Conservation (phyloP, 2,888 invertebrate genomes). For the Drosophila nr. medialis region DNA sequence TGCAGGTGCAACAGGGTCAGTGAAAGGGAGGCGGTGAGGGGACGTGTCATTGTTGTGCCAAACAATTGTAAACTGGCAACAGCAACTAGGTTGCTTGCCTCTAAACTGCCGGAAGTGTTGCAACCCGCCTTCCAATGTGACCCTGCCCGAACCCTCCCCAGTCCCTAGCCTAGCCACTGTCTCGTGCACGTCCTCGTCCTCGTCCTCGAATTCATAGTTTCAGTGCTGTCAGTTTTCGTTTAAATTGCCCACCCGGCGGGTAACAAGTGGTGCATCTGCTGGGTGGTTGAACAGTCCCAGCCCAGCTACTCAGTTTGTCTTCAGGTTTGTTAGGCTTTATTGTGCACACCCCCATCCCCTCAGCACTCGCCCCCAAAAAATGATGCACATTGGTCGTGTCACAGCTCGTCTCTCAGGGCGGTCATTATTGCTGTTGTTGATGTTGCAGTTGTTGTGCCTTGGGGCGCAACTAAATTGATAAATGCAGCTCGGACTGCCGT, state of each 20-base stretch:
- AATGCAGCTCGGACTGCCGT: constrained; percentile 53
- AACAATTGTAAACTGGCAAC: constrained; percentile 65
- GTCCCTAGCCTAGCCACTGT: neutral
- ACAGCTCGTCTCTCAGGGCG: constrained; percentile 61
- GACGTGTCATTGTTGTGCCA: constrained; percentile 52
- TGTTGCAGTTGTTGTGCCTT: constrained; percentile 63
- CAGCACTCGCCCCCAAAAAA: neutral
- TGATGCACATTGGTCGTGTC: constrained; percentile 56
- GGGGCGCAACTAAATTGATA: constrained; percentile 74
- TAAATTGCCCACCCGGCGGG: constrained; percentile 26
- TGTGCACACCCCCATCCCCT: constrained; percentile 32
- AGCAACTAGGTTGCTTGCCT: constrained; percentile 36
- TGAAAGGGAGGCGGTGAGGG: neutral
- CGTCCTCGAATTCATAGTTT: constrained; percentile 1
- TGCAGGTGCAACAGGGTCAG: constrained; percentile 48
- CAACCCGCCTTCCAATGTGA: neutral
- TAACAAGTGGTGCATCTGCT: constrained; percentile 24
- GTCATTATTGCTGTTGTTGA: constrained; percentile 24
- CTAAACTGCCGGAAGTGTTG: constrained; percentile 71
- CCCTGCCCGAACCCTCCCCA: neutral
- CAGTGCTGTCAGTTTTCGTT: constrained; percentile 24
- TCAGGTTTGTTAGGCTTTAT: constrained; percentile 70
- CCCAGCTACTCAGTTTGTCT: constrained; percentile 32
- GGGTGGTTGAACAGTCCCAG: neutral
- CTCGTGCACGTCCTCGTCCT: neutral